phyloP scores from a whole-genome alignment of 2,113 vertebrate genomes.

The Spermophilus dauricus region DNA sequence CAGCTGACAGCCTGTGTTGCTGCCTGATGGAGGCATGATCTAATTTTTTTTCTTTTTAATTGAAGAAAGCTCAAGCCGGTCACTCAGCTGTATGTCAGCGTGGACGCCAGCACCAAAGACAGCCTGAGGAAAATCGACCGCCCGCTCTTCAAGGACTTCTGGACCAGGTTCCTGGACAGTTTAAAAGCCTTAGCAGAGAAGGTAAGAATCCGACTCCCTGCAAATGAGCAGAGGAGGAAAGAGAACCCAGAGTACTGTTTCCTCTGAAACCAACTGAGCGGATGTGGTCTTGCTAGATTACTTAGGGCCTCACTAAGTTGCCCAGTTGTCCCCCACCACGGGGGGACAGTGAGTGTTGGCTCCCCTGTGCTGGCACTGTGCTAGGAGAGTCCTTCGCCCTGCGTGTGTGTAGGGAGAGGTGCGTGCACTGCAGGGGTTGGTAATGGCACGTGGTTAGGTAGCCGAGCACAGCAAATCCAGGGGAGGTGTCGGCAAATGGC shows the following conservation, averaged over 20 bases:
- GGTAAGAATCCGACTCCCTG: slow-evolving; percentile 86
- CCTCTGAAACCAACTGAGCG: too few species aligned
- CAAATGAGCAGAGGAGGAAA: not conserved
- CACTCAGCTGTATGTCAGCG: slow-evolving; percentile 97
- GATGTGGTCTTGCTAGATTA: too few species aligned
- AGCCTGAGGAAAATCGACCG: slow-evolving; percentile 97
- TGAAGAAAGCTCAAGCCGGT: slow-evolving; percentile 94
- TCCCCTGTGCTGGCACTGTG: too few species aligned
- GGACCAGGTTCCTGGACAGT: slow-evolving; percentile 96
- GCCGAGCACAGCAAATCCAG: not conserved
- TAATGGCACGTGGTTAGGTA: not conserved
- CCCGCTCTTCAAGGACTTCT: slow-evolving; percentile 98
- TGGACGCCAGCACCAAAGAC: slow-evolving; percentile 96
- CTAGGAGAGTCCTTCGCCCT: too few species aligned
- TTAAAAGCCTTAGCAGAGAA: slow-evolving; percentile 96
- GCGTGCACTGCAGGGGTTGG: not conserved
- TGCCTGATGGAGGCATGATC: not conserved
- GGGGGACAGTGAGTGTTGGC: too few species aligned
- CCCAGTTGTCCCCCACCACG: too few species aligned
- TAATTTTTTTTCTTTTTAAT: not conserved
- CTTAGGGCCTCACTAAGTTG: too few species aligned
- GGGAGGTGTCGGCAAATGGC: not conserved
- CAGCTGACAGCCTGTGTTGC: too few species aligned
- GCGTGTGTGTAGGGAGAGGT: not conserved
- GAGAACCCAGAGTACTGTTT: too few species aligned